Base-by-base conservation (phyloP, 1,140 invertebrate genomes). In the Papilio machaon region DNA sequence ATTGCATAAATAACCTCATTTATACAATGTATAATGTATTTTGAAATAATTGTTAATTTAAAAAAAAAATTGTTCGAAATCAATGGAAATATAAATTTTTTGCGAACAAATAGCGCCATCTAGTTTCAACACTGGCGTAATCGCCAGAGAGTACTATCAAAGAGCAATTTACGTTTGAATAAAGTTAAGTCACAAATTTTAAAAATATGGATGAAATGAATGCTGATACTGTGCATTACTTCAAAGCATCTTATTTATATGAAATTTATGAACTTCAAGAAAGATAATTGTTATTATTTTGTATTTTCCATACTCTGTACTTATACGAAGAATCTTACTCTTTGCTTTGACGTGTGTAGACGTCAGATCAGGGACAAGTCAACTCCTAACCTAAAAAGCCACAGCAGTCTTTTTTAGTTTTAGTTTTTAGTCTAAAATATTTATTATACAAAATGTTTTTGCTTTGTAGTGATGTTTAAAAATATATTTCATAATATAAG, bases 391-490 rank as follows among this genome's bases (percentile, higher is more conserved):
- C 54, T 58, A 19, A 58, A 19, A 19, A n/a, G 19, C 54, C 0
- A 19, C 54, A 19, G 0, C 13, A 58, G 17, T 58, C 8, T 30
- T 30, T 30, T 64, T 64, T 30, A 30, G 23, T 30, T 64, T 64
- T 30, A 30, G 23, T 30, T 30, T 30, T 30, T n/a, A 64, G 17
- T 1, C 17, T 19, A 2, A 11, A 30, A 35, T 35, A 64, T 35
- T 11, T 64, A 64, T 30, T 64, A 11, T 70, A 70, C 3, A 70
- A 35, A 70, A 70, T 35, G 64, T 47, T 67, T 35, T 74, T 19
- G 9, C 9, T 6, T 74, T 58, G n/a, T n/a, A 8, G 82, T 83
- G 19, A 83, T 83, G 82, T 79, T 83, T 47, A 80, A 49, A 23
- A 77, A 52, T 78, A 30, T 77, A 79, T 47, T 81, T n/a, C 4